phyloP scores from a whole-genome alignment of 2,888 invertebrate species.

The Eristalis arbustorum region DNA sequence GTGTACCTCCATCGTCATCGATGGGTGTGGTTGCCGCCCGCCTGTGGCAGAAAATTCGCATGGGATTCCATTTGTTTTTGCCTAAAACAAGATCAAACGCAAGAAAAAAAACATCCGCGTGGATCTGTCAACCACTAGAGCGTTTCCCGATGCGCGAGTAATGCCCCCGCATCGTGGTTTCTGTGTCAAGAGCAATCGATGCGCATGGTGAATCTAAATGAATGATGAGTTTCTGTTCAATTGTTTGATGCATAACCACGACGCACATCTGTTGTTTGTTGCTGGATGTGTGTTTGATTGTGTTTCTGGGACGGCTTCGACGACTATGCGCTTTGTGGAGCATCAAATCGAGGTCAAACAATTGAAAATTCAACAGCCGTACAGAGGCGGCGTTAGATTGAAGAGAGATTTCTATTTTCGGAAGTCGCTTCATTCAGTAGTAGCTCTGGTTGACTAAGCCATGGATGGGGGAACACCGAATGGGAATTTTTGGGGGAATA shows the following conservation, averaged over 20 bases:
- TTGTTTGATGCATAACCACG: constrained; percentile 20
- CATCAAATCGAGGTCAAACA: constrained; percentile 57
- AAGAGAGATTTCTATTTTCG: constrained; percentile 59
- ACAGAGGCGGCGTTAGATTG: constrained; percentile 4
- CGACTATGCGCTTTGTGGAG: constrained; percentile 41
- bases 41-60: constrained; percentile 32
- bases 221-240: constrained; percentile 49
- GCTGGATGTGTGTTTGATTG: constrained; percentile 5
- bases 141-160: constrained; percentile 10
- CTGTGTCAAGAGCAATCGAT: constrained; percentile 66
- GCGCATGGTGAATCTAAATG: constrained; percentile 56
- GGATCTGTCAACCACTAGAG: not conserved
- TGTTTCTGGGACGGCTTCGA: constrained; percentile 17
- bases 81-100: not conserved
- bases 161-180: constrained; percentile 21
- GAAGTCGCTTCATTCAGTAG: constrained; percentile 10
- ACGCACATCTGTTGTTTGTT: constrained; percentile 36
- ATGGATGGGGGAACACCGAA: not conserved
- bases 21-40: too few species aligned
- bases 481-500: not conserved
- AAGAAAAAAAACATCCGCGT: too few species aligned
- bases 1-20: constrained; percentile 21
- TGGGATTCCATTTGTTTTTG: constrained; percentile 13
- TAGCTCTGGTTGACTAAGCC: not conserved
- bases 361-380: constrained; percentile 57